phyloP scores from a whole-genome alignment of 2,888 invertebrate species.

The Cyclophora punctaria region DNA sequence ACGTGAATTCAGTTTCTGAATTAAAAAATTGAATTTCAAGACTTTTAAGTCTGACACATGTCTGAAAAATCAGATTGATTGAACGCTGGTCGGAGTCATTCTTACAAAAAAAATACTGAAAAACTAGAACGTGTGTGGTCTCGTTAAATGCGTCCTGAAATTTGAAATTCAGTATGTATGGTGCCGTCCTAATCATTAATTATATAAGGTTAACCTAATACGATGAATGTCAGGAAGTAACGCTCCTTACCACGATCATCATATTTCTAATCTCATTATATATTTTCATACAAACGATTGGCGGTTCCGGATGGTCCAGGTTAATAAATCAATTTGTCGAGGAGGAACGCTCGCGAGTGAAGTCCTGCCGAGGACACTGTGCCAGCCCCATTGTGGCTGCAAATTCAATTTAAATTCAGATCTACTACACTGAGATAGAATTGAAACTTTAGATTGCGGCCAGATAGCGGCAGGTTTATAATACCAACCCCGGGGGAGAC shows the following conservation, averaged over 20 bases:
- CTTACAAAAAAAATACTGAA: no score
- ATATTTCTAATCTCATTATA: conserved; percentile 14
- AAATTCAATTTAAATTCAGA: conserved; percentile 62
- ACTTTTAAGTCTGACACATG: no score
- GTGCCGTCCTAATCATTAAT: no score
- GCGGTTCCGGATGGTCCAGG: conserved; percentile 18
- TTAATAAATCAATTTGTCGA: conserved; percentile 53
- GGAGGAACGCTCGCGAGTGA: conserved; percentile 36
- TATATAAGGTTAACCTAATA: no score
- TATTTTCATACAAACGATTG: conserved; percentile 26
- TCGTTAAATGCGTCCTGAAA: no score
- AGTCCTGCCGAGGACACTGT: conserved; percentile 36
- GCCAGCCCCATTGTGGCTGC: conserved; percentile 43
- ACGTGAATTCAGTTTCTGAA: no score
- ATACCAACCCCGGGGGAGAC: conserved; percentile 21
- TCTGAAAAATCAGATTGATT: no score
- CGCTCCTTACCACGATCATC: neutral
- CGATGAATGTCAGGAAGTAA: no score
- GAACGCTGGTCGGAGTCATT: no score
- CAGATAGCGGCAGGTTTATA: conserved; percentile 38
- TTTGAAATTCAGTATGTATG: no score
- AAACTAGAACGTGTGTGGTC: no score
- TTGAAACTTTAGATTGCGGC: conserved; percentile 53
- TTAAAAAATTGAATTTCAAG: no score
- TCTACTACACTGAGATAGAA: conserved; percentile 46